These are phyloP conservation scores for Teleogryllus occipitalis DNA, from an alignment of 1,140 invertebrate genomes.

Conservation along the genomic window DNA sequence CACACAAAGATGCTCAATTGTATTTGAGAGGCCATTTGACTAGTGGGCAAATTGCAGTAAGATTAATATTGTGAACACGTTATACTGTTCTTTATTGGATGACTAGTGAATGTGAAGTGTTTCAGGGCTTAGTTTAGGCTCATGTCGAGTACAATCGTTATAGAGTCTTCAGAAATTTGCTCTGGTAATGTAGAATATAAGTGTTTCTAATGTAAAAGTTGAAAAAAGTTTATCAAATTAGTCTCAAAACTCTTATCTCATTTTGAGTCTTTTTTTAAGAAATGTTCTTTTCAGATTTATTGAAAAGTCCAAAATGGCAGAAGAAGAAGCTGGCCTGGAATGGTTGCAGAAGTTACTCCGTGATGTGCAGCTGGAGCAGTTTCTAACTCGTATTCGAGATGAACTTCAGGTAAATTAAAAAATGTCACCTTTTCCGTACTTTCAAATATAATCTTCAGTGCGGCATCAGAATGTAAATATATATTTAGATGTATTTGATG, in stretches of 20 bases:
- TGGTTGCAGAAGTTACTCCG: slow-evolving; percentile 77
- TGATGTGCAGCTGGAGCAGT: slow-evolving; percentile 89
- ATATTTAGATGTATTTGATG: no score
- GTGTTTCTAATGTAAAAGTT: neutral
- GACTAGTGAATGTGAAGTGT: neutral
- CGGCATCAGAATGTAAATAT: no score
- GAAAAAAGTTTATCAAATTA: neutral
- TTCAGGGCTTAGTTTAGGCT: neutral
- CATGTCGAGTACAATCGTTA: neutral
- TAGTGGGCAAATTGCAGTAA: neutral
- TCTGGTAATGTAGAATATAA: neutral
- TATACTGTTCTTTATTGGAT: no score
- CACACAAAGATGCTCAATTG: neutral
- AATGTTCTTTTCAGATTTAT: neutral
- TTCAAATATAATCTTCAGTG: no score
- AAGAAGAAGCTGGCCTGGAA: slow-evolving; percentile 55
- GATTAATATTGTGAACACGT: neutral
- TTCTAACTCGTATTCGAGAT: slow-evolving; percentile 80
- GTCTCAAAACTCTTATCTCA: neutral
- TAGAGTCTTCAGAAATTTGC: neutral
- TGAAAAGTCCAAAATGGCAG: slow-evolving; percentile 6
- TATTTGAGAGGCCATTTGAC: neutral
- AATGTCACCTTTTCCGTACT: no score
- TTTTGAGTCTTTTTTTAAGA: neutral
- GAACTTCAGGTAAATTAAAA: slow-evolving; percentile 63